Percentiles rank a stretch among this genome's conserved stretches.
Evolutionary conservation across 2,113 vertebrate species (phyloP).

Genomic region (Phrynosoma blainvillii): DNA sequence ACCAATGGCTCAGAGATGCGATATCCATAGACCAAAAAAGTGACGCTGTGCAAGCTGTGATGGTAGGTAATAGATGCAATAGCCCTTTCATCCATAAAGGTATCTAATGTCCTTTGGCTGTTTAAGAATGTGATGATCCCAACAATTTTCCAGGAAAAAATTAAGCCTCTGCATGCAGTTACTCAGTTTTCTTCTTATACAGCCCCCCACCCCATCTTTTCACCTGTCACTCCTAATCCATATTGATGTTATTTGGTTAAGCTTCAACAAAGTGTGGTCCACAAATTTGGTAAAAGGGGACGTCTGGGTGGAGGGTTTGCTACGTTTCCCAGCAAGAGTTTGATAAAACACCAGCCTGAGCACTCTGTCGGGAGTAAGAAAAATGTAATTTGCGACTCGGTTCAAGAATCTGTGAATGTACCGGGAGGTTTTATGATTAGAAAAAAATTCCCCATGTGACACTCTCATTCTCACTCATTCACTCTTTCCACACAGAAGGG

Average conservation of each 20-base stretch:
- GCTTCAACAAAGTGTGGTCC: constrained; percentile 51
- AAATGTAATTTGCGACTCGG: not conserved
- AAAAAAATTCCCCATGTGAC: not conserved
- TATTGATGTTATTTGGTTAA: not conserved
- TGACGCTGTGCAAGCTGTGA: no score
- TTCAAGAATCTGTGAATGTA: not conserved
- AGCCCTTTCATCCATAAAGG: no score
- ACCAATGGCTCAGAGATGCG: no score
- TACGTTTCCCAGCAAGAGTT: constrained; percentile 18
- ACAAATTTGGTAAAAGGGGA: constrained; percentile 5
- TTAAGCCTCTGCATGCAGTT: not conserved
- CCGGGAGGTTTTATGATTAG: not conserved
- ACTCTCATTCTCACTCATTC: constrained; percentile 9
- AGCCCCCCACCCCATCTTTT: no score
- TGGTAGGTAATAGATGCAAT: no score
- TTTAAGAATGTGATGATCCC: rapidly evolving
- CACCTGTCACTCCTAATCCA: rapidly evolving
- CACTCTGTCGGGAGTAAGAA: not conserved
- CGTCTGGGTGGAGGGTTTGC: not conserved
- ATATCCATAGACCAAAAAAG: no score
- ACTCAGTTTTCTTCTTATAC: not conserved
- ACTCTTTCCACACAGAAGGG: constrained; percentile 5
- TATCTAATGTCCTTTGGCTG: no score
- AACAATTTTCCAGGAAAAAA: constrained; percentile 15
- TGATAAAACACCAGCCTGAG: not conserved